Base-by-base conservation (phyloP, 2,113 vertebrate species). In the Glaucidium brasilianum region DNA sequence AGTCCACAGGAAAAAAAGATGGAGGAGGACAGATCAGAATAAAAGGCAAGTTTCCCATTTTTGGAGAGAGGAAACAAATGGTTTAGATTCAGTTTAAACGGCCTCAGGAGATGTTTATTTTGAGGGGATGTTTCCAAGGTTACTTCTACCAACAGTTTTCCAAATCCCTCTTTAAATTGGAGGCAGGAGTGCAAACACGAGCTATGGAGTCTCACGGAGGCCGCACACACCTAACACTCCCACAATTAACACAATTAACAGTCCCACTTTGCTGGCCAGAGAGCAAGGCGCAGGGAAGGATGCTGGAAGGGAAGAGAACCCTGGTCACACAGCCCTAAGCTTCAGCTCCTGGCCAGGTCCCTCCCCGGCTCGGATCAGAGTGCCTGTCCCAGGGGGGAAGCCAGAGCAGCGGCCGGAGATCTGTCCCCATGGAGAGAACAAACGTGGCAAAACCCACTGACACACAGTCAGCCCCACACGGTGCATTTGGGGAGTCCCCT, bases 191-290 rank as follows among this genome's bases (percentile, higher is more conserved):
- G 25, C 52, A 63, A 35, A n/a, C 72, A n/a, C 35, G 16, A 41
- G 32, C 59, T 41, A 10, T 30, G 1, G 37, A 19, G 26, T 55
- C 41, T 56, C 39, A 15, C 2, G 0, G 37, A 43, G 35, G 22
- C n/a, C 25, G 1, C 6, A 2, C 3, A 3, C 2, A 39, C 10
- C 39, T 39, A 39, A 39, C 39, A 39, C 10, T 39, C 39, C 39
- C 39, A 39, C 39, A 39, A 39, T 39, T 39, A 39, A 39, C 39
- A 39, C 39, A 39, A 39, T 10, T 39, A 39, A 39, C 39, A 45
- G 45, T 47, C 45, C 3, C 60, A 11, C 53, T 35, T 32, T 0
- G 8, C 26, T 35, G 37, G 55, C 22, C 23, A 17, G 53, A 41
- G 13, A 67, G 41, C 7, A 21, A 58, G 56, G 56, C 1, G 6